These are phyloP conservation scores for Drosophila eohydei DNA, from an alignment of 2,888 invertebrate genomes.

Conservation along the genomic window DNA sequence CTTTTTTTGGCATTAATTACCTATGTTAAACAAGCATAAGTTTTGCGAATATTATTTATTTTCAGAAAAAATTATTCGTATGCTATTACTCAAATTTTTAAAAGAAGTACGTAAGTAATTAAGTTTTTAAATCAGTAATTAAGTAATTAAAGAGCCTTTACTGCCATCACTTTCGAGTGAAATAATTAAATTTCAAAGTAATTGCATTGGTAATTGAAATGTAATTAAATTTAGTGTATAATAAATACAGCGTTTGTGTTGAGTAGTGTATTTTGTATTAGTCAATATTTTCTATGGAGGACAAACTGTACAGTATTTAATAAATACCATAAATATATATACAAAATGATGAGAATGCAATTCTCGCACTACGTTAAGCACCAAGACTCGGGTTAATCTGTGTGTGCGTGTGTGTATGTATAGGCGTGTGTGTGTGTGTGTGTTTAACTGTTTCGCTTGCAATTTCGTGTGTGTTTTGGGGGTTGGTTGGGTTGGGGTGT, in stretches of 20 bases:
- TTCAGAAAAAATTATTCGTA: too few species aligned
- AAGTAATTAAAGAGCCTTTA: neutral
- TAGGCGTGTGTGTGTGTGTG: slow-evolving; percentile 24
- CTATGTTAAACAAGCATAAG: neutral
- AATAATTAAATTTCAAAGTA: neutral
- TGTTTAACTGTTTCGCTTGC: slow-evolving; percentile 38
- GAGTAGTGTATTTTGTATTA: slow-evolving; percentile 26
- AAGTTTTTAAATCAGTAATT: neutral
- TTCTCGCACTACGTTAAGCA: slow-evolving; percentile 78
- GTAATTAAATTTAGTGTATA: slow-evolving; percentile 16
- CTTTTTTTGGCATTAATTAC: neutral
- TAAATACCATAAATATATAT: slow-evolving; percentile 8
- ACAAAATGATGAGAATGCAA: slow-evolving; percentile 71
- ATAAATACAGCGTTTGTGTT: slow-evolving; percentile 2
- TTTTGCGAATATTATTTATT: neutral
- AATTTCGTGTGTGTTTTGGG: slow-evolving; percentile 14
- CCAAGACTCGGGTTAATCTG: slow-evolving; percentile 56
- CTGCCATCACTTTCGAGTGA: neutral
- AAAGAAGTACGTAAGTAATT: slow-evolving; percentile 1
- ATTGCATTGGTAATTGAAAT: slow-evolving; percentile 22
- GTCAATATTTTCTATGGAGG: slow-evolving; percentile 19
- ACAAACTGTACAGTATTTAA: slow-evolving; percentile 28
- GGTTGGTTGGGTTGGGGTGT: neutral
- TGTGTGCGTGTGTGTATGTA: slow-evolving; percentile 12
- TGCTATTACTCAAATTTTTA: neutral